Evolutionary conservation across 2,888 invertebrate species (phyloP).

Genomic region (Drosophila eohydei): DNA sequence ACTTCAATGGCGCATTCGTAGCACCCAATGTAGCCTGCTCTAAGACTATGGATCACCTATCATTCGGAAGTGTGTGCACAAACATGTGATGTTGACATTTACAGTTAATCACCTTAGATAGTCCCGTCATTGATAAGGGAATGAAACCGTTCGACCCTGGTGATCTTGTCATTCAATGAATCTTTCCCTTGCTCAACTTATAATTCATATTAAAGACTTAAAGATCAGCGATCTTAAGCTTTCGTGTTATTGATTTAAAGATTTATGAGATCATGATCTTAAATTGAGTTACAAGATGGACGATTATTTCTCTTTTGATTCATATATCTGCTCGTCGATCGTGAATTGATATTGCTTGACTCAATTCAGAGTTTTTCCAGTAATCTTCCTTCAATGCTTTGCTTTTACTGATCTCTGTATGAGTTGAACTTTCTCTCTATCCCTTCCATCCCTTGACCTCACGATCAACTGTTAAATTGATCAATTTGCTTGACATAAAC

Average conservation of each 20-base stretch:
- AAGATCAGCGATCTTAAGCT: neutral
- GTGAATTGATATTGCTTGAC: neutral
- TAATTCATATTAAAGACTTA: neutral
- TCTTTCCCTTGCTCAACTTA: neutral
- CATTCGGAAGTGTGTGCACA: slow-evolving; percentile 6
- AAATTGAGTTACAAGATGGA: no score
- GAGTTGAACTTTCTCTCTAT: neutral
- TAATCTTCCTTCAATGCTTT: neutral
- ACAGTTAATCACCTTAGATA: slow-evolving; percentile 21
- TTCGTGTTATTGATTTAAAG: neutral
- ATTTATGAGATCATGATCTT: neutral
- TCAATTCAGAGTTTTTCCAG: neutral
- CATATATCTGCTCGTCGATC: neutral
- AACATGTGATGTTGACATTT: slow-evolving; percentile 38
- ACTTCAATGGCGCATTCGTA: slow-evolving; percentile 37
- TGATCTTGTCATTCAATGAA: slow-evolving; percentile 19
- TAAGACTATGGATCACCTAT: slow-evolving; percentile 31
- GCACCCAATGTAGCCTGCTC: neutral
- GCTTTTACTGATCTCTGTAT: neutral
- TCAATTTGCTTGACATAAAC: slow-evolving; percentile 3
- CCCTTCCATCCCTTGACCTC: neutral
- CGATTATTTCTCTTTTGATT: no score
- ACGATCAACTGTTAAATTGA: slow-evolving; percentile 4
- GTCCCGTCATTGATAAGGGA: slow-evolving; percentile 1
- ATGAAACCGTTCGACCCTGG: neutral